Conservation (phyloP, 2,888 invertebrate species). For the Volucella bombylans region DNA sequence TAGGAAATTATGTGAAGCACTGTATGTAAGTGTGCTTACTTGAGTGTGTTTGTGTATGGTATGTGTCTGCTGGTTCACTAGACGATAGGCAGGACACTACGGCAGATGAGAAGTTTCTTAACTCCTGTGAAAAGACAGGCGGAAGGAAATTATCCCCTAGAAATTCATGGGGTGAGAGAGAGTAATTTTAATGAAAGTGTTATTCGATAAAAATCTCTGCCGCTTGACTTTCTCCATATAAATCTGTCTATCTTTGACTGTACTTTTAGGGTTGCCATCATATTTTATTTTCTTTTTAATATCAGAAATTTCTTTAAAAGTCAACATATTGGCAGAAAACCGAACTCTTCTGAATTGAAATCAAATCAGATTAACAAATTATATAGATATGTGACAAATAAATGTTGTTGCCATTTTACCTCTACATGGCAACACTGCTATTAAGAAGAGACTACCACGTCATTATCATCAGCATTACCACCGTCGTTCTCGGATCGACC, state of each 20-base stretch:
- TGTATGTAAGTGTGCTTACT: slow-evolving; percentile 7
- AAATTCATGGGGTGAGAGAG: slow-evolving; percentile 51
- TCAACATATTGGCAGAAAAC: too few species aligned
- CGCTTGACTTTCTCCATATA: slow-evolving; percentile 2
- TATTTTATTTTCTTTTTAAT: too few species aligned
- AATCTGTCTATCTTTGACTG: too few species aligned
- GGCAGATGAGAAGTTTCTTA: slow-evolving; percentile 38
- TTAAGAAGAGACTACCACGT: slow-evolving; percentile 8
- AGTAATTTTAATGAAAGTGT: slow-evolving; percentile 78
- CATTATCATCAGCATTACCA: slow-evolving; percentile 29
- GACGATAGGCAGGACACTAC: slow-evolving; percentile 31
- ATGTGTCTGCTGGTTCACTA: neutral
- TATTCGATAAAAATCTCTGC: slow-evolving; percentile 77
- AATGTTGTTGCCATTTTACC: too few species aligned
- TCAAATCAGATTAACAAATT: too few species aligned
- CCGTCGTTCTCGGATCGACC: slow-evolving; percentile 37
- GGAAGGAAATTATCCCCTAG: slow-evolving; percentile 63
- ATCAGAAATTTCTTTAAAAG: too few species aligned
- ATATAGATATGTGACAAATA: too few species aligned
- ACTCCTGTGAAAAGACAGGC: slow-evolving; percentile 36
- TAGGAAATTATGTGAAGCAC: slow-evolving; percentile 59
- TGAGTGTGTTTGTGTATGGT: neutral
- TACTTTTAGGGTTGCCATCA: too few species aligned
- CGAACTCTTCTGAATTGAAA: too few species aligned
- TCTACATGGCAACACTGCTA: too few species aligned